phyloP scores from a whole-genome alignment of 2,113 vertebrate species.

The Callocephalon fimbriatum region DNA sequence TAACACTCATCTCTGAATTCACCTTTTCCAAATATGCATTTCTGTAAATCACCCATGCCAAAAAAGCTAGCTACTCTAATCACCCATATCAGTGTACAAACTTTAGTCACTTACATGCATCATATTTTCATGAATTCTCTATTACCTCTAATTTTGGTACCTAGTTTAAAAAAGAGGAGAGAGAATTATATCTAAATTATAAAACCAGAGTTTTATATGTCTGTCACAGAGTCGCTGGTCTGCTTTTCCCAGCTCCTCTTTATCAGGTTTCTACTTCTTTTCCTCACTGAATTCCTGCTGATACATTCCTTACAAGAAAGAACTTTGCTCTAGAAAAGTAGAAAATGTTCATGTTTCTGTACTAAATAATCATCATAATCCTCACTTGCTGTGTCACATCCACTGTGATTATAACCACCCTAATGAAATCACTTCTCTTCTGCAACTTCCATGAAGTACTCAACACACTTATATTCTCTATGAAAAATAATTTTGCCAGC shows the following conservation, averaged over 20 bases:
- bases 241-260: neutral
- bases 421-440: neutral
- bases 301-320: neutral
- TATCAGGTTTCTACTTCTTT: neutral
- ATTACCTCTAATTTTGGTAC: neutral
- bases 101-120: neutral
- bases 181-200: neutral
- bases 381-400: neutral
- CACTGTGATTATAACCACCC: accelerated
- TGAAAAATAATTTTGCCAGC: neutral
- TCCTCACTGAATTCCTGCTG: neutral
- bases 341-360: neutral
- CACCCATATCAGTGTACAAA: neutral
- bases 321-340: neutral
- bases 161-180: neutral
- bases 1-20: neutral
- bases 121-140: neutral
- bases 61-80: neutral
- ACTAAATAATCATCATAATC: neutral
- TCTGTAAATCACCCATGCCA: neutral
- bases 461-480: neutral
- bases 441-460: neutral
- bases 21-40: neutral
- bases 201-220: neutral
- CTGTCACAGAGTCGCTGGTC: neutral